Conservation (phyloP, 1,140 invertebrate genomes). For the Heliconius hewitsoni region DNA sequence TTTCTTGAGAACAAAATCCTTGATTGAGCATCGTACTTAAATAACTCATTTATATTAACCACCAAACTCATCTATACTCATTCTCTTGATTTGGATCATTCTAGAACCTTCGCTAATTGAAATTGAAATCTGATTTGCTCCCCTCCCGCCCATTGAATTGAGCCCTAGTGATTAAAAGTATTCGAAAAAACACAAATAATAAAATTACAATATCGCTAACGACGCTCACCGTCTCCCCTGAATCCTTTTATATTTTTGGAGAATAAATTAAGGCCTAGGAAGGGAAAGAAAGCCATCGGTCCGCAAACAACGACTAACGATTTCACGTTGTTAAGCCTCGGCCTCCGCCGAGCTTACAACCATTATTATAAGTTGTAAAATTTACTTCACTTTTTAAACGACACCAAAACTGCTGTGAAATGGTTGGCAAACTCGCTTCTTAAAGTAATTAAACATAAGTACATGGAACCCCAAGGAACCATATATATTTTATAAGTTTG, state of each 20-base stretch:
- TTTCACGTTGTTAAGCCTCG: constrained; percentile 61
- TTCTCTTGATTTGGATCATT: constrained; percentile 68
- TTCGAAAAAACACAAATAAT: constrained; percentile 81
- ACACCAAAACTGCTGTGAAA: constrained; percentile 38
- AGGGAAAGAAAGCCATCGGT: constrained; percentile 62
- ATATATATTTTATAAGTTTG: constrained; percentile 13
- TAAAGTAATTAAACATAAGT: constrained; percentile 21
- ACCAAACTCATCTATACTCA: constrained; percentile 75
- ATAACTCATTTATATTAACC: constrained; percentile 72
- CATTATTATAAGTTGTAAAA: constrained; percentile 57
- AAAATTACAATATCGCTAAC: constrained; percentile 81
- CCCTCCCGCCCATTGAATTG: constrained; percentile 57
- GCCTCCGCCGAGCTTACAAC: constrained; percentile 55
- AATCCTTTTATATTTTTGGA: constrained; percentile 79
- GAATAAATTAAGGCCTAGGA: constrained; percentile 76
- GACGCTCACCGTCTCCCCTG: constrained; percentile 64
- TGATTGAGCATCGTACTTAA: constrained; percentile 58
- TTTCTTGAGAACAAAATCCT: constrained; percentile 26
- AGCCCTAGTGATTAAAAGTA: constrained; percentile 77
- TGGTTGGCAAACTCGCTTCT: constrained; percentile 15
- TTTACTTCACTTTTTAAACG: constrained; percentile 46
- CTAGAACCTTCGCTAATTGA: constrained; percentile 76
- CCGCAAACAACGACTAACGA: constrained; percentile 70
- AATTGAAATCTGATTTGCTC: constrained; percentile 80
- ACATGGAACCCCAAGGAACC: constrained; percentile 13